A percentile compares a stretch with the other conserved stretches of the same genome.
Evolutionary conservation across 2,797 vertebrate genomes (phyloP).

Genomic region (Clamator glandarius): DNA sequence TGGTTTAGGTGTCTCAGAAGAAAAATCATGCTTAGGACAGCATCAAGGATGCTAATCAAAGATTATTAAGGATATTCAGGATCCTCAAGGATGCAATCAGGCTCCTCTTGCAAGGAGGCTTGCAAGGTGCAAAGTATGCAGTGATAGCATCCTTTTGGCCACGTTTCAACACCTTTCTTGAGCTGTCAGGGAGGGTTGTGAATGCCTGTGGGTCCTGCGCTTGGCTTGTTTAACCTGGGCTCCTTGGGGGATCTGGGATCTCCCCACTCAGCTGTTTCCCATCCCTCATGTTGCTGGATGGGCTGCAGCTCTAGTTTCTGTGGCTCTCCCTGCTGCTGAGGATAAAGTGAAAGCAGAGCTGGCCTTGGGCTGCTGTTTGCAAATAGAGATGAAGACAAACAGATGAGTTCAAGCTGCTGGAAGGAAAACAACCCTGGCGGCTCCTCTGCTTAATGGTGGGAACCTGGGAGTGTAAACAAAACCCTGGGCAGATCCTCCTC

Average conservation of each 20-base stretch:
- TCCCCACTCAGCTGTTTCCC: slow-evolving; percentile 64
- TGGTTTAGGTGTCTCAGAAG: not conserved
- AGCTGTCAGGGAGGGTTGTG: not conserved
- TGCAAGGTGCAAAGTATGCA: not conserved
- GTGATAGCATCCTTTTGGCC: rapidly evolving
- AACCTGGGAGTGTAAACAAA: slow-evolving; percentile 78
- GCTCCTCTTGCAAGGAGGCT: not conserved
- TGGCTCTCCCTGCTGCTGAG: not conserved
- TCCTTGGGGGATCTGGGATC: not conserved
- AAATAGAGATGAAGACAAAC: slow-evolving; percentile 73
- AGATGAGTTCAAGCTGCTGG: slow-evolving; percentile 75
- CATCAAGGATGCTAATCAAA: not conserved
- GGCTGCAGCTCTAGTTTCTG: slow-evolving; percentile 32
- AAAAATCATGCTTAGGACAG: not conserved
- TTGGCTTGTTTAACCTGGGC: not conserved
- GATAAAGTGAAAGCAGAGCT: slow-evolving; percentile 66
- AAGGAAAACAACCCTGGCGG: slow-evolving; percentile 68
- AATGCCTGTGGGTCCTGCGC: not conserved
- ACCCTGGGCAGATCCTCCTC: slow-evolving; percentile 57
- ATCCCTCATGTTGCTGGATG: slow-evolving; percentile 50
- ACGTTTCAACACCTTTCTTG: not conserved
- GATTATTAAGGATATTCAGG: not conserved
- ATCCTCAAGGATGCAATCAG: not conserved
- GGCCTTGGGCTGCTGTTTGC: slow-evolving; percentile 59
- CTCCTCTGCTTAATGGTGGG: slow-evolving; percentile 74